These are phyloP conservation scores for Mungos mungo DNA, from an alignment of 2,113 vertebrate genomes.

Conservation along the genomic window DNA sequence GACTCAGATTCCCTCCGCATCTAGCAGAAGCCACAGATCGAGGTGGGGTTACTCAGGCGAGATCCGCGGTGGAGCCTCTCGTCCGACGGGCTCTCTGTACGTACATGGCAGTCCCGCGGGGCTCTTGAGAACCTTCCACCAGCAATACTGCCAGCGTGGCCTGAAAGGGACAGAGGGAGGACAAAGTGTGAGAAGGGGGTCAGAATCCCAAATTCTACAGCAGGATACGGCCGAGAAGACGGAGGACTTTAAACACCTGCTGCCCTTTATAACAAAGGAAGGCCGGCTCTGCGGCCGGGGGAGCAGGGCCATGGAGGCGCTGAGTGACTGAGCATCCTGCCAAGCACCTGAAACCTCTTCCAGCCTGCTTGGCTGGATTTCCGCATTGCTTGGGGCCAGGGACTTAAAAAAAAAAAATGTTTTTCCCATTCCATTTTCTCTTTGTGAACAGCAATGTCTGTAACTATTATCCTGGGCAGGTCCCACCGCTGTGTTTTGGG, in stretches of 20 bases:
- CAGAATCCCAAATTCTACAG: neutral
- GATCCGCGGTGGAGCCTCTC: neutral
- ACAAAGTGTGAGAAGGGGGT: neutral
- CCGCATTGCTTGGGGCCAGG: neutral
- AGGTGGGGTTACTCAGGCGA: neutral
- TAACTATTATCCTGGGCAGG: neutral
- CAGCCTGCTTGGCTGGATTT: neutral
- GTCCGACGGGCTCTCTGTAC: neutral
- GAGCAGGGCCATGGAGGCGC: neutral
- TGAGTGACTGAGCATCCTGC: neutral
- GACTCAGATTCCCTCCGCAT: neutral
- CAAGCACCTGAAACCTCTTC: neutral
- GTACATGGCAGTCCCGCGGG: neutral
- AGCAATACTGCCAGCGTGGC: neutral
- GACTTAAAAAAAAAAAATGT: neutral
- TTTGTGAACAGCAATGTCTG: neutral
- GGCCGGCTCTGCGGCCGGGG: neutral
- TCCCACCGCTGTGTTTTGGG: neutral
- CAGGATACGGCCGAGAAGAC: neutral
- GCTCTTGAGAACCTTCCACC: neutral
- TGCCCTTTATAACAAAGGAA: neutral
- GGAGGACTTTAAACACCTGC: neutral
- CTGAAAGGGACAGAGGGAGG: neutral
- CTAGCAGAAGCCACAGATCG: constrained; percentile 42
- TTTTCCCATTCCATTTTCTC: neutral